Base-by-base conservation (phyloP, 2,888 invertebrate species). In the Callyntrura guangdongensis region DNA sequence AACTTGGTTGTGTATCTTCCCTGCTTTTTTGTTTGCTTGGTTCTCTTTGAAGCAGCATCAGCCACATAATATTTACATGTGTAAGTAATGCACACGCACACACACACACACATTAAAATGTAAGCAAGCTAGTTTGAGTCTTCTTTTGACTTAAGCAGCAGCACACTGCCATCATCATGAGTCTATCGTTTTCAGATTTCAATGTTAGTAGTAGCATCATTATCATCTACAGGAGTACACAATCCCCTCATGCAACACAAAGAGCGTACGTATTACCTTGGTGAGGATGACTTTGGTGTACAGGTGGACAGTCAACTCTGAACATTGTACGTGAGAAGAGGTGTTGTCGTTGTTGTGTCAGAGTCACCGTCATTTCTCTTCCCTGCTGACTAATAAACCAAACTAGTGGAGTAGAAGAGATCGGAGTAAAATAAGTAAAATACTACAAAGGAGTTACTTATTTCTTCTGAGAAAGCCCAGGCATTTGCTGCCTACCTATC, bases 261-360 rank as follows among this genome's bases (percentile, higher is more conserved):
- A 20, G 5, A 4, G 5, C 27, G 67, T 25, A 27, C 27, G 4
- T 20, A 17, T 61, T 27, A 56, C 9, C n/a, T n/a, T 17, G 14
- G 17, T 74, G 69, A 8, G 11, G 67, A 67, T 67, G 25, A 67
- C 67, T 72, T 72, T 45, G 45, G 36, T n/a, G 45, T 49, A 49
- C 45, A 74, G 74, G 83, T 74, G 89, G 89, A 89, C 89, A 89
- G 89, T 89, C 84, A 89, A 59, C 74, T 89, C 20, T 89, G 89
- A 84, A 83, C 74, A 84, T 72, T 47, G 83, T 89, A 74, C 72
- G 88, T 83, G 89, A 61, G 83, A 59, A 89, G 77, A 77, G 89
- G 89, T 89, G 89, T 89, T n/a, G n/a, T n/a, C n/a, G n/a, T n/a
- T n/a, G n/a, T n/a, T n/a, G n/a, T n/a, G n/a, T n/a, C n/a, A n/a